Conservation (phyloP, 2,888 invertebrate genomes). For the Cephus nigrinus region DNA sequence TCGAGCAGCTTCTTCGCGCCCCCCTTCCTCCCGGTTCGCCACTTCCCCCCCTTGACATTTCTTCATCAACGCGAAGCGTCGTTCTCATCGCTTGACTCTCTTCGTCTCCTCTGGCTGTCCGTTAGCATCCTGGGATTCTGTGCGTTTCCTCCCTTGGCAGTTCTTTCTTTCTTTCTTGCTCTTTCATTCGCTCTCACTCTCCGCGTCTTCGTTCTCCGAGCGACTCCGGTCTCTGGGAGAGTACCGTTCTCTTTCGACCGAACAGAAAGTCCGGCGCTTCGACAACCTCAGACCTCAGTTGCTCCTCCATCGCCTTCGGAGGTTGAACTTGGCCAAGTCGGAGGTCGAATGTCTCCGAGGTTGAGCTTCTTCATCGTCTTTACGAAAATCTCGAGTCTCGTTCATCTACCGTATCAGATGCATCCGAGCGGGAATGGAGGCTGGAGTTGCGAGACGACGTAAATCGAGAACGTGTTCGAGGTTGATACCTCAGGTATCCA, state of each 20-base stretch:
- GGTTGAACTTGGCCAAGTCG: background rate
- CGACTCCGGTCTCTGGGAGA: background rate
- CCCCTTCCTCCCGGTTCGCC: too few species aligned
- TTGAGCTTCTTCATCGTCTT: background rate
- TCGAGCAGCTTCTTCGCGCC: too few species aligned
- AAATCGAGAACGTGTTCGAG: constrained; percentile 23
- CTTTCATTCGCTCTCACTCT: background rate
- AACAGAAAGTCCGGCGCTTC: background rate
- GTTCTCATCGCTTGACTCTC: background rate
- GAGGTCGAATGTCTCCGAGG: constrained; percentile 15
- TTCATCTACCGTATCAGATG: constrained; percentile 22
- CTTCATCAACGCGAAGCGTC: background rate
- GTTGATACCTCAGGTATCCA: background rate
- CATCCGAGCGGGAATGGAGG: constrained; percentile 32
- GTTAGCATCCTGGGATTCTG: background rate
- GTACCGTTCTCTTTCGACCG: background rate
- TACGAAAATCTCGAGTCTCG: background rate
- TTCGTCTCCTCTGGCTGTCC: background rate
- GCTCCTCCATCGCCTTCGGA: background rate
- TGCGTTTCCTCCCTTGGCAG: background rate
- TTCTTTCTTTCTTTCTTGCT: background rate
- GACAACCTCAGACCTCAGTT: background rate
- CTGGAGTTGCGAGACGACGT: constrained; percentile 44
- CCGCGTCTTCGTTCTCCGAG: background rate
- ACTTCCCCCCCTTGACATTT: background rate